Base-by-base conservation (phyloP, 2,797 vertebrate species). In the Falco concolor region DNA sequence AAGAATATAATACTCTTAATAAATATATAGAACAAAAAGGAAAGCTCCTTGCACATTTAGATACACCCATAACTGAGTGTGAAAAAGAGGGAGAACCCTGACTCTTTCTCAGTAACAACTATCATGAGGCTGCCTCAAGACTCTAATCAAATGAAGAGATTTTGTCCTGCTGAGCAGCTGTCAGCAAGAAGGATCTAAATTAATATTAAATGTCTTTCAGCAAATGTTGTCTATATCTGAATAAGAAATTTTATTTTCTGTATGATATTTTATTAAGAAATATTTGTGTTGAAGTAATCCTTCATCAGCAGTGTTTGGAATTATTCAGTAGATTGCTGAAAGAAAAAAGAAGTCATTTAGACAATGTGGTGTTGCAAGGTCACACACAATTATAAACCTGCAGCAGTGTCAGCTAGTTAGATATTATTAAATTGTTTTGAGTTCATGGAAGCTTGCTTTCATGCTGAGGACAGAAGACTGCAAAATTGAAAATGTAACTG, bases 271-370 rank as follows among this genome's bases (percentile, higher is more conserved):
- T 76, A 96, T 82, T 84, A 88, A 85, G 80, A 96, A 96, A 90
- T 87, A 95, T 93, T 97, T 97, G 68, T 82, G 44, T 70, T 95
- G 56, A 90, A 83, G 74, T 82, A 97, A 95, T 93, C 75, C n/a
- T 91, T 88, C 54, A 94, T 80, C 50, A 86, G 52, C 89, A 84
- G 21, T 42, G 19, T 92, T 67, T 65, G 56, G 53, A 96, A 93
- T 96, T 89, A 92, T 73, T 95, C 84, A 90, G 32, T 68, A 78
- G 42, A 70, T 50, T 93, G 83, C 90, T 22, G 8, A 96, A 93
- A 95, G 93, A 49, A 87, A 96, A 97, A 97, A 93, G 49, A 82
- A 96, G 95, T 97, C 4, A 95, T 97, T 95, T 96, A 96, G 59
- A 92, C 84, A 97, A 93, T 80, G 63, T 56, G 91, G 83, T 80